A percentile compares a stretch with the other conserved stretches of the same genome.
These are phyloP conservation scores for Drosophila melanocephala DNA, from an alignment of 2,888 invertebrate genomes.

Conservation along the genomic window DNA sequence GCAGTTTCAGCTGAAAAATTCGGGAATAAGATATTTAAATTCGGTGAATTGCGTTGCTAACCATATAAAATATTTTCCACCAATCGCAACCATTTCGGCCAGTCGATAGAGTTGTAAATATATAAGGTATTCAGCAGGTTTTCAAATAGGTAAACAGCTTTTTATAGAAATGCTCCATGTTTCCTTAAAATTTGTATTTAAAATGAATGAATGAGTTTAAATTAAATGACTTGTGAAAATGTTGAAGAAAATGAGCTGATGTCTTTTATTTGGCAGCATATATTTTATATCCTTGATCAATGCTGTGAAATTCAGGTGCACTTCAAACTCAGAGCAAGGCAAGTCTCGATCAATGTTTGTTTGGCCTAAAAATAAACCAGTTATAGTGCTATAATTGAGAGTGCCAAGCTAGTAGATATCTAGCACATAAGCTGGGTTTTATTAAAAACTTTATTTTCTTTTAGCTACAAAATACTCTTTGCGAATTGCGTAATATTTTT, in stretches of 20 bases:
- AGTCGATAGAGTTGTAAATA: background rate
- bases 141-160: background rate
- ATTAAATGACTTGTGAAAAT: background rate
- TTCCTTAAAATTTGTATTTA: too few relatives aligned
- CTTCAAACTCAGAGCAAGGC: constrained; percentile 13
- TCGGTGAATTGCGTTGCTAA: background rate
- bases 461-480: background rate
- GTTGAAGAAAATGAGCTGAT: background rate
- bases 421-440: background rate
- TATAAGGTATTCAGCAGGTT: too few relatives aligned
- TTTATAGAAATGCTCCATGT: background rate
- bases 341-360: constrained; percentile 6
- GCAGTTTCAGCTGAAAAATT: background rate
- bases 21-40: background rate
- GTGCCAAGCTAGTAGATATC: background rate
- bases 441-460: background rate
- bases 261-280: background rate
- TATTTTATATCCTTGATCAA: background rate
- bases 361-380: background rate
- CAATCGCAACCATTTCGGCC: background rate
- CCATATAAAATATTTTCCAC: background rate
- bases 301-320: constrained; percentile 26
- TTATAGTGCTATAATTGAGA: too few relatives aligned
- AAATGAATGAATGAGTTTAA: too few relatives aligned
- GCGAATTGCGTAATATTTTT: background rate